Conservation (phyloP, 2,888 invertebrate species). For the Campopleginae sp. region DNA sequence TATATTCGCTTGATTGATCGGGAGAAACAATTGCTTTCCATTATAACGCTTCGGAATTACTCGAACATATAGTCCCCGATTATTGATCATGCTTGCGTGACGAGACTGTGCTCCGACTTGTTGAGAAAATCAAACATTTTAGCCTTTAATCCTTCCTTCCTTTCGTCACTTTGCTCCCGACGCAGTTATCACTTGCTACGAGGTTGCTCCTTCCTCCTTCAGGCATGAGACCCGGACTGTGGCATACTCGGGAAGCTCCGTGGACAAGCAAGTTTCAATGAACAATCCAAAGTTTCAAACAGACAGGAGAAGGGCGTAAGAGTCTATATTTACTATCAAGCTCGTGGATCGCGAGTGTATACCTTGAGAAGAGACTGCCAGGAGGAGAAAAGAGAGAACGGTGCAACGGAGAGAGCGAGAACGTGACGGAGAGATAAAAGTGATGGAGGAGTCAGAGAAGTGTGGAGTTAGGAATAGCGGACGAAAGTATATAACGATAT, state of each 20-base stretch:
- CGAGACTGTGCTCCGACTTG: neutral
- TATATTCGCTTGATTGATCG: neutral
- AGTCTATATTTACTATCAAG: neutral
- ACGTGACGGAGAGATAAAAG: neutral
- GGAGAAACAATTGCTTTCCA: neutral
- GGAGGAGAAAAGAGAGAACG: neutral
- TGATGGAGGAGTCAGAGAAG: constrained; percentile 42
- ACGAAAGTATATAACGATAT: constrained; percentile 30
- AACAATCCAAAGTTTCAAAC: constrained; percentile 20
- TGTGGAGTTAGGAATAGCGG: constrained; percentile 40
- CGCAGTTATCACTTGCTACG: constrained; percentile 19
- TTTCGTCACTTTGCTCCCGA: neutral
- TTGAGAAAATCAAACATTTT: constrained; percentile 10
- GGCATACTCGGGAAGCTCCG: neutral
- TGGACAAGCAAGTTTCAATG: constrained; percentile 56
- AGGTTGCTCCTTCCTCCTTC: constrained; percentile 23
- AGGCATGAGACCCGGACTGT: constrained; percentile 5
- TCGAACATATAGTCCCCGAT: neutral
- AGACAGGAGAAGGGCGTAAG: constrained; percentile 26
- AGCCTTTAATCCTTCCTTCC: constrained; percentile 5
- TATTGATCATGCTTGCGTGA: neutral
- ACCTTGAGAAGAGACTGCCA: neutral
- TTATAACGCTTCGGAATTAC: neutral
- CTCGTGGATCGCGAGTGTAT: neutral
- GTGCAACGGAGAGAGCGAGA: neutral